A percentile compares a stretch with the other conserved stretches of the same genome.
phyloP scores from a whole-genome alignment of 2,888 invertebrate genomes.

The Caenorhabditis sp. region DNA sequence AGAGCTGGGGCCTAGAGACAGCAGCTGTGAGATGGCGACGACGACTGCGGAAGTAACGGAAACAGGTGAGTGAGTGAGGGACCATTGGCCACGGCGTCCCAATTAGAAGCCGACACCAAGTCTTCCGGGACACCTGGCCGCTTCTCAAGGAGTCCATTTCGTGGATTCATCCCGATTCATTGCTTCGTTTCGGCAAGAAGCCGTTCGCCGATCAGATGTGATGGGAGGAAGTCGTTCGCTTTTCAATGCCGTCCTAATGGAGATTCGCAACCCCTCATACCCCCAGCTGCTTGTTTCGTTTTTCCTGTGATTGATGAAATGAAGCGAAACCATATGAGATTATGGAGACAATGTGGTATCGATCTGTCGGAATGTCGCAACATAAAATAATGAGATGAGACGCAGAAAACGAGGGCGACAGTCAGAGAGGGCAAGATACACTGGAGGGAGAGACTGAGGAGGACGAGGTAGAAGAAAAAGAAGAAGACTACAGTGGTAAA shows the following conservation, averaged over 20 bases:
- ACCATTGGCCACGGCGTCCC: conserved; percentile 16
- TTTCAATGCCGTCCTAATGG: neutral
- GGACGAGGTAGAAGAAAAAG: neutral
- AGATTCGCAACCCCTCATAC: conserved; percentile 1
- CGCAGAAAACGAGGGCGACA: conserved; percentile 25
- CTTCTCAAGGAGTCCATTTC: conserved; percentile 26
- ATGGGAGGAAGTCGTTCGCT: neutral
- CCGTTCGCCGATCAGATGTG: neutral
- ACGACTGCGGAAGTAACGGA: too few relatives aligned
- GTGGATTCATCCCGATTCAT: conserved; percentile 17
- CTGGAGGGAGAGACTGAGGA: conserved; percentile 19
- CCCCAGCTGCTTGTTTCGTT: conserved; percentile 11
- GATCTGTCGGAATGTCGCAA: conserved; percentile 20
- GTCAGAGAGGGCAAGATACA: conserved; percentile 19
- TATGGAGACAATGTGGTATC: conserved; percentile 8
- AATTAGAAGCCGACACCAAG: conserved; percentile 17
- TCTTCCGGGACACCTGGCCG: conserved; percentile 48
- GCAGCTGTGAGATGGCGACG: conserved; percentile 41
- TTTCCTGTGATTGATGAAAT: conserved; percentile 5
- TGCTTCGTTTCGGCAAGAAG: neutral
- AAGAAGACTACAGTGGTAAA: conserved; percentile 20
- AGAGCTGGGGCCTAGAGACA: conserved; percentile 44
- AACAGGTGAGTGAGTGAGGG: conserved; percentile 58
- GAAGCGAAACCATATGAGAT: conserved; percentile 47
- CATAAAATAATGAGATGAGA: conserved; percentile 18